Evolutionary conservation across 2,888 invertebrate species (phyloP).

Genomic region (Spicauda simplicius): DNA sequence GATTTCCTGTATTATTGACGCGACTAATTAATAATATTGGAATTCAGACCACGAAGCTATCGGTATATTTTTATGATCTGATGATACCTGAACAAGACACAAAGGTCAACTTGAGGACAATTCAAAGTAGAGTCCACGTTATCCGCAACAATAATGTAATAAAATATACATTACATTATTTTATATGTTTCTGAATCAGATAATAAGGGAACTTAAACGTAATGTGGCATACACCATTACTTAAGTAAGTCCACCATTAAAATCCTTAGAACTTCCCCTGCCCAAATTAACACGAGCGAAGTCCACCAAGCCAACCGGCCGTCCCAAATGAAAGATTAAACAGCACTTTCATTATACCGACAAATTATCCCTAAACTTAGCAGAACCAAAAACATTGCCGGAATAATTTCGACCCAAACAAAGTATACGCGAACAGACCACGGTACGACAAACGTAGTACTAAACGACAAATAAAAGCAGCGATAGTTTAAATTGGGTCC

Average conservation of each 20-base stretch:
- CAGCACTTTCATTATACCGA: slow-evolving; percentile 65
- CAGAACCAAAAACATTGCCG: slow-evolving; percentile 61
- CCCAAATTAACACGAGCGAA: slow-evolving; percentile 63
- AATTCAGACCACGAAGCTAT: no score
- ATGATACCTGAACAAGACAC: no score
- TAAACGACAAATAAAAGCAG: slow-evolving; percentile 82
- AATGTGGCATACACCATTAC: slow-evolving; percentile 16
- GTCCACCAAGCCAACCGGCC: slow-evolving; percentile 53
- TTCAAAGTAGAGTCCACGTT: no score
- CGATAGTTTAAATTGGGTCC: slow-evolving; percentile 81
- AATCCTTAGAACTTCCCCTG: slow-evolving; percentile 52
- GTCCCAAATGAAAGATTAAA: slow-evolving; percentile 78
- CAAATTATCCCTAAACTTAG: slow-evolving; percentile 67
- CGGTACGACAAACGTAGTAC: slow-evolving; percentile 73
- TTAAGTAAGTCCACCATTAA: slow-evolving; percentile 13
- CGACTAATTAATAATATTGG: no score
- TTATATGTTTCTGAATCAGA: background rate
- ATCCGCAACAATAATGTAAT: no score
- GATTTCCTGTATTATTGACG: no score
- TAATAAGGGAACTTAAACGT: slow-evolving; percentile 1
- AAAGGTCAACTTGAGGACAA: no score
- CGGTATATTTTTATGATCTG: no score
- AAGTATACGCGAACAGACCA: slow-evolving; percentile 65
- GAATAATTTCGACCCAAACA: slow-evolving; percentile 75
- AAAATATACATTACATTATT: no score